Evolutionary conservation across 2,113 vertebrate genomes (phyloP), one percentile per base, ranked within the genome.

Genomic region (Coryphaenoides rupestris): DNA sequence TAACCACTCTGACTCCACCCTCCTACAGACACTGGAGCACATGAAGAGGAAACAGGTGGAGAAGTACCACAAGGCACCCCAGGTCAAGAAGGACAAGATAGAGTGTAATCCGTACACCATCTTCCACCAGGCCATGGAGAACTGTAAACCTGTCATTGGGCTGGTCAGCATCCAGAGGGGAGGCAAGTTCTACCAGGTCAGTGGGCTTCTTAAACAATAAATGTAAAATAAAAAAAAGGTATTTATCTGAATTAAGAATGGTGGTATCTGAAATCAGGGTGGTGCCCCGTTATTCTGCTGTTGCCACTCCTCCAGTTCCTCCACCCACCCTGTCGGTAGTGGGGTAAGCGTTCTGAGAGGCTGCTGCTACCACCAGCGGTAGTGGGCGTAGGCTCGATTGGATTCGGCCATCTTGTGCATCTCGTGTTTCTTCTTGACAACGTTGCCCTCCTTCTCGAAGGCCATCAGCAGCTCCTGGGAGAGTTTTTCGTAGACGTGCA

Each of bases 351-450:
- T n/a, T n/a, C n/a, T n/a, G n/a, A n/a, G n/a, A n/a, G n/a, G n/a
- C n/a, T n/a, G n/a, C n/a, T n/a, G n/a, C 76, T 95, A 98, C 93
- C 92, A 94, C 97, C 97, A 99, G 77, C 96, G 95, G 86, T 92
- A 99, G 83, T 99, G 97, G 24, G 96, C 97, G 0, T 93, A 96
- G 0, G 97, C 97, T 2, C 96, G 79, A 88, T 99, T 99, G 69
- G 95, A 82, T 86, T 99, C 97, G 0, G 96, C 96, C 94, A 95
- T 94, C 91, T 96, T 98, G 89, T 99, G 97, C 76, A 96, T 56
- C 45, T 92, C 80, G 0, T 91, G 74, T 66, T 97, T 99, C 85
- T 76, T 95, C 84, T 94, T 98, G 74, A 99, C 75, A 19, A 98
- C 84, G 0, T 93, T 93, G 16, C 97, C 97, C 65, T 94, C 91